Evolutionary conservation across 2,888 invertebrate species (phyloP).

Genomic region (Melinaea marsaeus): DNA sequence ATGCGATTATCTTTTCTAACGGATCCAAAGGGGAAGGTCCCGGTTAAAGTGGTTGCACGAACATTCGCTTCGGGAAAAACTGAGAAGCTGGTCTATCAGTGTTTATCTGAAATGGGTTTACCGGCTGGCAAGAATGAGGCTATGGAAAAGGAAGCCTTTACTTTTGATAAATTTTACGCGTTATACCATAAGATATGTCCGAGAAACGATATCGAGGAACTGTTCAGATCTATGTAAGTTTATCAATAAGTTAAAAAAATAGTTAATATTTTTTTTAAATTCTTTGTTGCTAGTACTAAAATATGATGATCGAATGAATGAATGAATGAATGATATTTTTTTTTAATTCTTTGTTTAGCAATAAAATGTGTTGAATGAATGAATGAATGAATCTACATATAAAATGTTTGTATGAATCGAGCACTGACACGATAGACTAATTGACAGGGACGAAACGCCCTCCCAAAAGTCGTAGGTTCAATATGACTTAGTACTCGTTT

Average conservation of each 20-base stretch:
- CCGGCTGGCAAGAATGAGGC: slow-evolving; percentile 97
- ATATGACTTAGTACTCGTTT: no score
- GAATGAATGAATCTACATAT: no score
- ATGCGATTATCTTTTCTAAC: slow-evolving; percentile 97
- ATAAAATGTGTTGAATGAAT: no score
- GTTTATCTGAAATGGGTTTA: slow-evolving; percentile 93
- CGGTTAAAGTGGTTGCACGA: slow-evolving; percentile 96
- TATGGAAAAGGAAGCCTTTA: slow-evolving; percentile 95
- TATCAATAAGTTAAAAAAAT: neutral
- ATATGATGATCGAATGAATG: no score
- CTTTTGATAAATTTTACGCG: slow-evolving; percentile 99
- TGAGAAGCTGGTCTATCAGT: slow-evolving; percentile 98
- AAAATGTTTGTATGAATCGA: no score
- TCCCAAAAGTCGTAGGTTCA: no score
- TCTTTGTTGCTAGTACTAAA: no score
- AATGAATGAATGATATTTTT: no score
- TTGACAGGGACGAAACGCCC: no score
- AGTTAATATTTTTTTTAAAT: no score
- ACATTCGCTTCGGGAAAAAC: slow-evolving; percentile 99
- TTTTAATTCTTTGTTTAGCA: no score
- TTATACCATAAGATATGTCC: slow-evolving; percentile 99
- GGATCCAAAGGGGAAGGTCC: slow-evolving; percentile 96
- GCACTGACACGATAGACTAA: no score
- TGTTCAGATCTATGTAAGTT: slow-evolving; percentile 95
- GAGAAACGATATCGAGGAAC: slow-evolving; percentile 97